A percentile compares a stretch with the other conserved stretches of the same genome.
These are phyloP conservation scores for Hyperoplus lanceolatus DNA, from an alignment of 2,797 vertebrate genomes.

Conservation along the genomic window DNA sequence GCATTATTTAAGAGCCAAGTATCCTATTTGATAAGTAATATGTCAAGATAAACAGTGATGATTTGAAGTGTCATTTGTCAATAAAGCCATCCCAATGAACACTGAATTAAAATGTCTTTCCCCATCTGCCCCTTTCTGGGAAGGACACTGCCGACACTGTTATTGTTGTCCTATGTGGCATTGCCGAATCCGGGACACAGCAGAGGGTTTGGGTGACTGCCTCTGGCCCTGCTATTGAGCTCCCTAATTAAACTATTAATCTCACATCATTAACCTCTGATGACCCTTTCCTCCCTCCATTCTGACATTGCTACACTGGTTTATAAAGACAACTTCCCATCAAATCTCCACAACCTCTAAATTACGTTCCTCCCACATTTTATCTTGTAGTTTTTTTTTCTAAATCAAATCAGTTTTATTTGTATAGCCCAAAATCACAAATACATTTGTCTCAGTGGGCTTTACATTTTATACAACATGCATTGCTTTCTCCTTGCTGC, in stretches of 20 bases:
- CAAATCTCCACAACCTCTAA: conserved; percentile 45
- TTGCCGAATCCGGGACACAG: conserved; percentile 65
- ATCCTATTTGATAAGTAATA: conserved; percentile 1
- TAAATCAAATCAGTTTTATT: too few species aligned
- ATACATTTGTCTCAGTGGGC: too few species aligned
- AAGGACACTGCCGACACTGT: conserved; percentile 72
- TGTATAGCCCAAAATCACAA: too few species aligned
- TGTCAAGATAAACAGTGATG: neutral
- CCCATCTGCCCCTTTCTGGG: conserved; percentile 62
- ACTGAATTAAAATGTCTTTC: conserved; percentile 46
- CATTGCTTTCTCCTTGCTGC: conserved; percentile 1
- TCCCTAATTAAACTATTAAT: conserved; percentile 87
- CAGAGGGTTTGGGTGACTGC: conserved; percentile 74
- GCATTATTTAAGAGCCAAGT: conserved; percentile 1
- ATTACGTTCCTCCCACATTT: conserved; percentile 24
- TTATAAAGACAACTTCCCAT: conserved; percentile 65
- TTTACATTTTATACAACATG: too few species aligned
- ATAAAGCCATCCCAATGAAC: conserved; percentile 32
- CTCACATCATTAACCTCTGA: conserved; percentile 83
- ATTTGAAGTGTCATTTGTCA: conserved; percentile 23
- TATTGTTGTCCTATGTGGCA: conserved; percentile 58
- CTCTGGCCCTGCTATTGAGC: conserved; percentile 71
- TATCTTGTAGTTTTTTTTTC: conserved; percentile 30
- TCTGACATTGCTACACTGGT: conserved; percentile 67
- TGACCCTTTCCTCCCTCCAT: conserved; percentile 68